These are phyloP conservation scores for Bostrychus sinensis DNA, from an alignment of 2,113 vertebrate species.

Conservation along the genomic window DNA sequence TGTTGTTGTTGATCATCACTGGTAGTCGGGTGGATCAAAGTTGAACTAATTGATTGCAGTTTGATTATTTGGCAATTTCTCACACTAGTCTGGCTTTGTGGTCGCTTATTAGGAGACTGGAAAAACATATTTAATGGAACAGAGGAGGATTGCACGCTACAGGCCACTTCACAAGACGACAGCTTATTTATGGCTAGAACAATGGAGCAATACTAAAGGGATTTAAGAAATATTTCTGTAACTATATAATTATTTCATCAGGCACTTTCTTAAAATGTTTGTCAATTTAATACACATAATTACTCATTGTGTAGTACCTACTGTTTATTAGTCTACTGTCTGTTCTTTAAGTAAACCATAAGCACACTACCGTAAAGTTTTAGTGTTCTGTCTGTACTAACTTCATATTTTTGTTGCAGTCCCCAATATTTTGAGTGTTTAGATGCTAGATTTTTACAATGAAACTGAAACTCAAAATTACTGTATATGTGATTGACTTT, in stretches of 20 bases:
- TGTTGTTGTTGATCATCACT: conserved; percentile 73
- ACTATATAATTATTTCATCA: too few species aligned
- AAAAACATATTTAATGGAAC: conserved; percentile 13
- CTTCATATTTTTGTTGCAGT: conserved; percentile 12
- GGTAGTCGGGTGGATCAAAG: conserved; percentile 78
- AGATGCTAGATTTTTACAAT: conserved; percentile 1
- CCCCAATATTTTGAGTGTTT: not conserved
- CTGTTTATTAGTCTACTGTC: not conserved
- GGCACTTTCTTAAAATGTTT: not conserved
- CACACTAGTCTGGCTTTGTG: conserved; percentile 59
- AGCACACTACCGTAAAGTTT: not conserved
- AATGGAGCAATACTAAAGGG: not conserved
- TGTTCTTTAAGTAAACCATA: not conserved
- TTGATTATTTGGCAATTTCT: conserved; percentile 78
- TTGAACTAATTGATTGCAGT: conserved; percentile 78
- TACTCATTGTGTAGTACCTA: not conserved
- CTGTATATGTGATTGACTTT: conserved; percentile 51
- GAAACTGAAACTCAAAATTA: conserved; percentile 17
- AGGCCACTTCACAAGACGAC: conserved; percentile 7
- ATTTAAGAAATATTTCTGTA: too few species aligned
- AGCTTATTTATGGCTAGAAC: not conserved
- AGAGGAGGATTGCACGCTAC: conserved; percentile 1
- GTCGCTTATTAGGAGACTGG: conserved; percentile 41
- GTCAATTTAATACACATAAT: not conserved
- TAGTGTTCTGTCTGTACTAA: not conserved